Conservation (phyloP, 2,888 invertebrate species). For the Deroplatys truncata region DNA sequence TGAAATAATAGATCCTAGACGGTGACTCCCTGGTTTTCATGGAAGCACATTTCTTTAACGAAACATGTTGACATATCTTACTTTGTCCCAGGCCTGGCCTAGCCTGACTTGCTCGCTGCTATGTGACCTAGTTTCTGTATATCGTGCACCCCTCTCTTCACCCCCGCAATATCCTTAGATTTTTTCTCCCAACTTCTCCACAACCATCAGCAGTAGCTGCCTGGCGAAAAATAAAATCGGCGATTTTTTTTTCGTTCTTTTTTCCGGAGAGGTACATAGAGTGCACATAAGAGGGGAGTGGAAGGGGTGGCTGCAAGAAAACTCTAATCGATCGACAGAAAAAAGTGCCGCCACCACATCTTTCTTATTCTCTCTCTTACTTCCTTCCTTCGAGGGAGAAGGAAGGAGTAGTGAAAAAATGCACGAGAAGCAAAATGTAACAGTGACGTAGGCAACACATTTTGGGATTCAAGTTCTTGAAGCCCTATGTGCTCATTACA, state of each 20-base stretch:
- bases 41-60: not conserved
- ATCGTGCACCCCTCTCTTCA: not conserved
- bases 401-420: not conserved
- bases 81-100: not conserved
- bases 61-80: not conserved
- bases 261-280: not conserved
- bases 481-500: not conserved
- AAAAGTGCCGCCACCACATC: not conserved
- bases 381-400: not conserved
- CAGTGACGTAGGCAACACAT: not conserved
- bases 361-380: not conserved
- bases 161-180: not conserved
- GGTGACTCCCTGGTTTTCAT: not conserved
- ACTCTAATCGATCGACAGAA: not conserved
- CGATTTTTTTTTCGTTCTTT: not conserved
- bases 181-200: not conserved
- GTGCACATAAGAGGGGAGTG: not conserved
- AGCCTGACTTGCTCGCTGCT: not conserved
- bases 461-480: not conserved
- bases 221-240: conserved; percentile 10
- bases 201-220: not conserved
- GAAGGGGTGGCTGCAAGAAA: not conserved
- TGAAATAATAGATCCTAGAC: too few species aligned
- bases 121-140: conserved; percentile 9
- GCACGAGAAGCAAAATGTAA: not conserved